Evolutionary conservation across 2,113 vertebrate species (phyloP), one percentile per base, ranked within the genome.

Genomic region (Dasyornis broadbenti): DNA sequence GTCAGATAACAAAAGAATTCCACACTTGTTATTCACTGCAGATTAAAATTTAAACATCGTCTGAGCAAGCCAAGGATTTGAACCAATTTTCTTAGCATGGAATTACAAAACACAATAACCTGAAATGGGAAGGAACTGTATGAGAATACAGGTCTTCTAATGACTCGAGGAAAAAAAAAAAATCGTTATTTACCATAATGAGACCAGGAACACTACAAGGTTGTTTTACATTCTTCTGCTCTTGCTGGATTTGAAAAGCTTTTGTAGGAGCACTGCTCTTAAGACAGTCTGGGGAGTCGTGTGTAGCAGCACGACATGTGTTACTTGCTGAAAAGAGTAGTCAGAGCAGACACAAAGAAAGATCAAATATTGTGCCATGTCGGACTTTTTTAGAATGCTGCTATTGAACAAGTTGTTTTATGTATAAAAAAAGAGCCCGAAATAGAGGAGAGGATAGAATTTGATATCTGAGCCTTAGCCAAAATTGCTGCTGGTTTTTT

Each of bases 31-130:
- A 96, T 95, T 97, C 95, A 60, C 82, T 95, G 77, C 86, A 95
- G 97, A 98, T 97, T 97, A 97, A 98, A 97, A 87, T 97, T 96
- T 98, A 96, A 98, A 96, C 91, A 96, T 92, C 22, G 21, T 72
- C 65, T 77, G 71, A 97, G 73, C 49, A 14, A 96, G 82, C 52
- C 87, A 92, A 72, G 78, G 49, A 82, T 49, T 92, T 92, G 81
- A 94, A 89, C 20, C 52, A 15, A 82, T 82, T 70, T 89, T 92
- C 70, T 88, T 89, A n/a, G 49, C 63, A 96, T 18, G 15, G 78
- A 60, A 45, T 72, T 57, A 31, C 54, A 75, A 91, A 94, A 90
- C 71, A 87, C 42, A 92, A 83, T 40, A 76, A 90, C 70, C 76
- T 82, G 39, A 42, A 66, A 82, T 1, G 20, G 23, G 39, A 90